Percentiles rank a stretch among this genome's conserved stretches.
Evolutionary conservation across 2,797 vertebrate genomes (phyloP).

Genomic region (Esox lucius): DNA sequence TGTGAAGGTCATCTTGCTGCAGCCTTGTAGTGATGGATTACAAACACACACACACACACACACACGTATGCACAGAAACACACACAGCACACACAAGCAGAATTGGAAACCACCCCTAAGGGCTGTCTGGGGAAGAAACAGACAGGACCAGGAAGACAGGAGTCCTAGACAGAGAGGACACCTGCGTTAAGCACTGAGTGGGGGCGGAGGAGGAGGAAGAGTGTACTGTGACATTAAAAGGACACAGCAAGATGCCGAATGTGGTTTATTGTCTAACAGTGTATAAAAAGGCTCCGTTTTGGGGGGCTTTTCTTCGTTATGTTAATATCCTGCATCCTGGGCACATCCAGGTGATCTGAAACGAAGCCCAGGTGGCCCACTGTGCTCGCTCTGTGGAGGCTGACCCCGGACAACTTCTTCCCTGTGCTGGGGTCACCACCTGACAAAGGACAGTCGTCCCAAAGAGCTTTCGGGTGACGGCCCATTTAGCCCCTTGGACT

Average conservation of each 20-base stretch:
- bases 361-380: conserved; percentile 34
- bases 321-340: conserved; percentile 2
- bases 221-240: conserved; percentile 4
- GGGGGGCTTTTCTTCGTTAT: too few species aligned
- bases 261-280: neutral
- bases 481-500: conserved; percentile 43
- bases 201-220: neutral
- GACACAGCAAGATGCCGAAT: conserved; percentile 18
- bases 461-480: conserved; percentile 45
- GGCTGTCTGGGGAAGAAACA: conserved; percentile 53
- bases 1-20: neutral
- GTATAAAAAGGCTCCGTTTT: too few species aligned
- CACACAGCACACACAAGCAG: conserved; percentile 67
- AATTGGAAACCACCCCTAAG: conserved; percentile 76
- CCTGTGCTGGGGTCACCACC: conserved; percentile 26
- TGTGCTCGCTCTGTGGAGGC: conserved; percentile 25
- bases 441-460: conserved; percentile 37
- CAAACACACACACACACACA: neutral
- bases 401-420: conserved; percentile 19
- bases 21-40: neutral
- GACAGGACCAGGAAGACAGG: conserved; percentile 17
- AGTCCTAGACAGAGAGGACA: conserved; percentile 38
- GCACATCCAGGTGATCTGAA: conserved; percentile 23
- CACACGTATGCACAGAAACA: neutral
- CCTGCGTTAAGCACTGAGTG: conserved; percentile 26